Percentiles rank a stretch among this genome's conserved stretches.
Conservation (phyloP, 2,888 invertebrate species). For the Lasius fuliginosus region DNA sequence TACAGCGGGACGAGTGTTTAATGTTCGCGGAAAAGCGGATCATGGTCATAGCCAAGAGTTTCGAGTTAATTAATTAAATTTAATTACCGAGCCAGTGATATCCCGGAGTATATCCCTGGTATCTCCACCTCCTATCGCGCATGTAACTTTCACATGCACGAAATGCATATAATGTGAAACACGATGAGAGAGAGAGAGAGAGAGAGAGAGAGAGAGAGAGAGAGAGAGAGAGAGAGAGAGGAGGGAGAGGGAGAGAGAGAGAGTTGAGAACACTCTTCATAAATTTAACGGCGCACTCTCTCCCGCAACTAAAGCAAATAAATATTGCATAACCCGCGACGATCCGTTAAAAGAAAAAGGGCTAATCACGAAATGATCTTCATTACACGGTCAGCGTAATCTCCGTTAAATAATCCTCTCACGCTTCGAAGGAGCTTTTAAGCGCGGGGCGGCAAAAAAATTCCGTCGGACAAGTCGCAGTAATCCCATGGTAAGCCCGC, state of each 20-base stretch:
- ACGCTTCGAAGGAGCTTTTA: slow-evolving; percentile 38
- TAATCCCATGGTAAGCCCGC: slow-evolving; percentile 38
- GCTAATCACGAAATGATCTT: slow-evolving; percentile 49
- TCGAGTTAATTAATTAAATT: slow-evolving; percentile 53
- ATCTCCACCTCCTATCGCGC: slow-evolving; percentile 9
- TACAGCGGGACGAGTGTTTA: slow-evolving; percentile 28
- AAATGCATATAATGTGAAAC: slow-evolving; percentile 13
- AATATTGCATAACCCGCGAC: slow-evolving; percentile 33
- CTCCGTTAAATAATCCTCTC: slow-evolving; percentile 48
- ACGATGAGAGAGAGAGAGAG: slow-evolving; percentile 8
- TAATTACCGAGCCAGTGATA: slow-evolving; percentile 44
- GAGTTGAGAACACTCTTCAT: slow-evolving; percentile 34
- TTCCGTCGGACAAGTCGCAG: slow-evolving; percentile 26
- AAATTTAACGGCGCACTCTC: slow-evolving; percentile 22
- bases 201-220: not conserved
- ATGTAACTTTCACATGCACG: slow-evolving; percentile 32
- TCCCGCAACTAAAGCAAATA: slow-evolving; percentile 26
- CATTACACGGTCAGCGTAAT: slow-evolving; percentile 42
- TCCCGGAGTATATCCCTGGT: slow-evolving; percentile 26
- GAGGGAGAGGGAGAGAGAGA: not conserved
- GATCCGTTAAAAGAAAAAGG: slow-evolving; percentile 25
- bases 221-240: not conserved
- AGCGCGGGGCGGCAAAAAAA: slow-evolving; percentile 35
- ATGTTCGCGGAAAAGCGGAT: slow-evolving; percentile 40
- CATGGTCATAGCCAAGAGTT: slow-evolving; percentile 46